phyloP scores from a whole-genome alignment of 2,113 vertebrate species.

The Seriola aureovittata region DNA sequence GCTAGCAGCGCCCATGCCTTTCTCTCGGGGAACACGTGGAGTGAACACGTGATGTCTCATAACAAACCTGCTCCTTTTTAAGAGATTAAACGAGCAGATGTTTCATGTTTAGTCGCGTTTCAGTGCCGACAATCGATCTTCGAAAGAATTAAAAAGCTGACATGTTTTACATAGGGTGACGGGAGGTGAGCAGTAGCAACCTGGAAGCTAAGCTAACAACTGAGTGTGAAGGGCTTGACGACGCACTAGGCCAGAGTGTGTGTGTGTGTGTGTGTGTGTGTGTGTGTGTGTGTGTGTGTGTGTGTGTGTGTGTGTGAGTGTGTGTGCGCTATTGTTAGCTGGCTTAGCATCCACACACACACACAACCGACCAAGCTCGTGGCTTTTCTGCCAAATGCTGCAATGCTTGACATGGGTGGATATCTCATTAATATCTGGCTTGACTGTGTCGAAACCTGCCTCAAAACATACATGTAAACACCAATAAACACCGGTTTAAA shows the following conservation, averaged over 20 bases:
- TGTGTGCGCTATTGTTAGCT: constrained; percentile 76
- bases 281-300: not conserved
- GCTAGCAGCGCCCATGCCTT: constrained; percentile 65
- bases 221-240: constrained; percentile 47
- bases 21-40: constrained; percentile 84
- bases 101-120: not conserved
- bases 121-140: rapidly evolving
- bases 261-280: not conserved
- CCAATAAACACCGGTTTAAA: constrained; percentile 28
- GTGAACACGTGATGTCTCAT: constrained; percentile 82
- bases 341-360: constrained; percentile 37
- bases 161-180: not conserved
- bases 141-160: no score
- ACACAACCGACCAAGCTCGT: not conserved
- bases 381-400: constrained; percentile 19
- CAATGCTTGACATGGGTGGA: constrained; percentile 23
- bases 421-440: not conserved
- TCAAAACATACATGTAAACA: not conserved
- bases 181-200: not conserved
- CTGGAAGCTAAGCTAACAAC: constrained; percentile 61
- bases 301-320: constrained; percentile 1
- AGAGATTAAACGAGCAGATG: constrained; percentile 21
- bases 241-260: constrained; percentile 65
- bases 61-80: constrained; percentile 70
- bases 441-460: constrained; percentile 6